Evolutionary conservation across 1,140 invertebrate genomes (phyloP).

Genomic region (Lycorma delicatula): DNA sequence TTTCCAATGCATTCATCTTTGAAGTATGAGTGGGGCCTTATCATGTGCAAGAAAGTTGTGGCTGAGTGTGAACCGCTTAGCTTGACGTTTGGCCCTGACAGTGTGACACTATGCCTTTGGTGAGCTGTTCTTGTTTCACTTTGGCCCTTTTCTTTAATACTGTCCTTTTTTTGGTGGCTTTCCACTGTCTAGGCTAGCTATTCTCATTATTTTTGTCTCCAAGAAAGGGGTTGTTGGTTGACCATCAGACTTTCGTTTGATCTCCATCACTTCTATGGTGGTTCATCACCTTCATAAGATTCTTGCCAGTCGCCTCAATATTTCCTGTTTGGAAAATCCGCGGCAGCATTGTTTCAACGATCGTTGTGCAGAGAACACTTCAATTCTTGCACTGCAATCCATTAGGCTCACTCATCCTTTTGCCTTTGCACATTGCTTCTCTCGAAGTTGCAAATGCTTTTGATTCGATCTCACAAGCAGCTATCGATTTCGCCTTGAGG

Average conservation of each 20-base stretch:
- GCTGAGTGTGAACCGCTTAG: background rate
- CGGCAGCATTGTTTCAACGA: background rate
- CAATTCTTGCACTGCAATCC: too few species aligned
- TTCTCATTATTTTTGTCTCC: background rate
- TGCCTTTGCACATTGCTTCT: background rate
- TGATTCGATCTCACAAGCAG: background rate
- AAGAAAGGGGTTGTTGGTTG: background rate
- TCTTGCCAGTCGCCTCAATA: background rate
- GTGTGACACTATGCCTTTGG: background rate
- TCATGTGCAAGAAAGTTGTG: background rate
- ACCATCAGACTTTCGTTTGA: background rate
- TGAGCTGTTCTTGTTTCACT: background rate
- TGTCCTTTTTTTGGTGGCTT: background rate
- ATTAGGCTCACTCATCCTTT: too few species aligned
- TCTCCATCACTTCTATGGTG: background rate
- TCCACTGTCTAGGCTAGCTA: background rate
- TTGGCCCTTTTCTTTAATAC: background rate
- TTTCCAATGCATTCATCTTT: background rate
- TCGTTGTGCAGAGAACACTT: background rate
- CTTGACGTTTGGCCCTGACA: background rate
- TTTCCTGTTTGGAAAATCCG: background rate
- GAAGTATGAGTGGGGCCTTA: background rate
- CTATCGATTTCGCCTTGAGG: background rate
- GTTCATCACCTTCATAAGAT: background rate
- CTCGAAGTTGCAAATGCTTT: background rate